Percentiles rank a stretch among this genome's conserved stretches.
These are phyloP conservation scores for Thymelicus acteon DNA, from an alignment of 2,888 invertebrate species.

Conservation along the genomic window DNA sequence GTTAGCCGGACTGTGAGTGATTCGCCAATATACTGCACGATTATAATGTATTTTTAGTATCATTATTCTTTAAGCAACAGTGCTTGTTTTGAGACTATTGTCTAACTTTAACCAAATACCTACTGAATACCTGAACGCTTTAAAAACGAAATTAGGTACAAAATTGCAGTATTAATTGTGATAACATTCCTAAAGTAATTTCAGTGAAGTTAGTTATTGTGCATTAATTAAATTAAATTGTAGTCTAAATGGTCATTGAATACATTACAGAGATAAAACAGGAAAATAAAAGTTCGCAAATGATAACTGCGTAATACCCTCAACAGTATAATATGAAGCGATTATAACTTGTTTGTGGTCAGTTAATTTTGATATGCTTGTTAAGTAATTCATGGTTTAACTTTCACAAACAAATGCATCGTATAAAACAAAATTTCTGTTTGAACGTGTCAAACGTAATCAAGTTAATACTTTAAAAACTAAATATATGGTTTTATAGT, in stretches of 20 bases:
- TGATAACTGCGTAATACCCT: constrained; percentile 7
- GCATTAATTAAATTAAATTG: constrained; percentile 9
- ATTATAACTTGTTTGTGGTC: constrained; percentile 4
- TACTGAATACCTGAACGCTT: too few relatives aligned
- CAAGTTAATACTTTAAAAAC: too few relatives aligned
- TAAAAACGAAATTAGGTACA: constrained; percentile 10
- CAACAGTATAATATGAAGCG: background rate
- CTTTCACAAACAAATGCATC: background rate
- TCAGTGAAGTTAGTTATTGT: constrained; percentile 9
- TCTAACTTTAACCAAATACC: too few relatives aligned
- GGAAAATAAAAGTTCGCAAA: constrained; percentile 22
- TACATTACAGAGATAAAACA: constrained; percentile 19
- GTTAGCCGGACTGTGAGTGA: too few relatives aligned
- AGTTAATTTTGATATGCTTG: constrained; percentile 1
- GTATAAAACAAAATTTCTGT: too few relatives aligned
- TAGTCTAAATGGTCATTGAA: constrained; percentile 12
- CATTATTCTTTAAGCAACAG: too few relatives aligned
- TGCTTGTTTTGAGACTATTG: too few relatives aligned
- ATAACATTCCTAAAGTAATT: background rate
- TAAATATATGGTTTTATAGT: too few relatives aligned
- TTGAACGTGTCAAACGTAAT: too few relatives aligned
- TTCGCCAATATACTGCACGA: too few relatives aligned
- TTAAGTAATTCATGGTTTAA: constrained; percentile 2
- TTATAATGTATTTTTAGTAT: too few relatives aligned
- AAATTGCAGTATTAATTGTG: background rate